These are phyloP conservation scores for Lampris incognitus DNA, from an alignment of 2,113 vertebrate species.

Conservation along the genomic window DNA sequence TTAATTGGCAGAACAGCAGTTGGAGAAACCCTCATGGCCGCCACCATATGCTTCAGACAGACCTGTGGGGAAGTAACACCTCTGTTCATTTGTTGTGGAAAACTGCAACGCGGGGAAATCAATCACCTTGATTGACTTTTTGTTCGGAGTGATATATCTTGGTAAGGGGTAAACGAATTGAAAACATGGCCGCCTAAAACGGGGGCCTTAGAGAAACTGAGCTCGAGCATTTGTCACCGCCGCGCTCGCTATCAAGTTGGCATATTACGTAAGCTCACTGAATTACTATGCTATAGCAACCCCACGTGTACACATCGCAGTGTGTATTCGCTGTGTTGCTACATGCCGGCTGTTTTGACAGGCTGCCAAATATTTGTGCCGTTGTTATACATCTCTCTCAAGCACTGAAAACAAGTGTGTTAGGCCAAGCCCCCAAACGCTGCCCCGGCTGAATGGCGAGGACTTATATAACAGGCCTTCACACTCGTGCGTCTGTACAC, in stretches of 20 bases:
- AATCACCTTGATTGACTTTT: not conserved
- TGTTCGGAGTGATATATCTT: not conserved
- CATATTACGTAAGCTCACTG: slow-evolving; percentile 59
- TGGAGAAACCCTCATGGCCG: slow-evolving; percentile 50
- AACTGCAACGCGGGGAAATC: not conserved
- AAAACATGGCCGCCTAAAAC: not conserved
- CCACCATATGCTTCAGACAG: slow-evolving; percentile 28
- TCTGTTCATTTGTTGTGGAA: not conserved
- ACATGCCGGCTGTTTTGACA: slow-evolving; percentile 73
- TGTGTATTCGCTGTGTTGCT: slow-evolving; percentile 49
- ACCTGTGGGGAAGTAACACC: slow-evolving; percentile 37
- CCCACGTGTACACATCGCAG: slow-evolving; percentile 27
- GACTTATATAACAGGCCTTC: slow-evolving; percentile 63
- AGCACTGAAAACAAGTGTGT: slow-evolving; percentile 46
- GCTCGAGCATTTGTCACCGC: slow-evolving; percentile 33
- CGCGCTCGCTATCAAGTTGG: slow-evolving; percentile 17
- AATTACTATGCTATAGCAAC: slow-evolving; percentile 41
- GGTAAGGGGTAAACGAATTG: not conserved
- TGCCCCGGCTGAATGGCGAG: slow-evolving; percentile 27
- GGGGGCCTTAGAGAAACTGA: too few relatives aligned
- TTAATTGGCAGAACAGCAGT: slow-evolving; percentile 70
- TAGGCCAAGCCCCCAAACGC: slow-evolving; percentile 40
- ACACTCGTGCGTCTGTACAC: slow-evolving; percentile 46
- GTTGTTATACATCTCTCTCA: slow-evolving; percentile 45
- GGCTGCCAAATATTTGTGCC: slow-evolving; percentile 14